Percentiles rank a stretch among this genome's conserved stretches.
Conservation (phyloP, 2,113 vertebrate genomes). For the Vireo altiloquus region DNA sequence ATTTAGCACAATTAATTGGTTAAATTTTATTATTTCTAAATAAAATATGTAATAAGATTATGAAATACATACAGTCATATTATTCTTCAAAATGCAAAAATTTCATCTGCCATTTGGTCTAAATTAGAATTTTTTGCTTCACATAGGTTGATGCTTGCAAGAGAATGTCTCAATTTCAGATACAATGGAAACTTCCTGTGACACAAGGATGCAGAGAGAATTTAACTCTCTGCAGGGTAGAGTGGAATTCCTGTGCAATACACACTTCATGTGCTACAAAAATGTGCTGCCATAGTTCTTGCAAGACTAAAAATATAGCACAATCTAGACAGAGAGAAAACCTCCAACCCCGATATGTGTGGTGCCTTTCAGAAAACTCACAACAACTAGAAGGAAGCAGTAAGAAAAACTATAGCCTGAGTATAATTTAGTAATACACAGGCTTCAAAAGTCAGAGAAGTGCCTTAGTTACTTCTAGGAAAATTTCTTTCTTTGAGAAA, state of each 20-base stretch:
- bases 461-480: constrained; percentile 14
- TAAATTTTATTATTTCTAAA: not conserved
- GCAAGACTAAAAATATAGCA: not conserved
- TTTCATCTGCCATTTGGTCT: not conserved
- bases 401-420: not conserved
- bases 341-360: not conserved
- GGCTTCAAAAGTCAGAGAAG: constrained; percentile 22
- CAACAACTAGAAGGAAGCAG: not conserved
- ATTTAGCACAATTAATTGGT: not conserved
- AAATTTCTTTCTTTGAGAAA: not conserved
- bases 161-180: not conserved
- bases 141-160: not conserved
- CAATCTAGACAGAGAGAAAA: not conserved
- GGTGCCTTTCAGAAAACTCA: not conserved
- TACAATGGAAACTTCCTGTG: not conserved
- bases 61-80: not conserved
- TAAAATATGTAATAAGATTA: not conserved
- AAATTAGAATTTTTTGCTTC: not conserved
- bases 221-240: not conserved
- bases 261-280: not conserved
- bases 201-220: not conserved
- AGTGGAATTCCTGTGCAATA: not conserved
- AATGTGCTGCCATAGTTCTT: not conserved
- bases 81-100: not conserved
- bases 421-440: not conserved